These are phyloP conservation scores for Mormyrus lacerda DNA, from an alignment of 2,113 vertebrate genomes.

Conservation along the genomic window DNA sequence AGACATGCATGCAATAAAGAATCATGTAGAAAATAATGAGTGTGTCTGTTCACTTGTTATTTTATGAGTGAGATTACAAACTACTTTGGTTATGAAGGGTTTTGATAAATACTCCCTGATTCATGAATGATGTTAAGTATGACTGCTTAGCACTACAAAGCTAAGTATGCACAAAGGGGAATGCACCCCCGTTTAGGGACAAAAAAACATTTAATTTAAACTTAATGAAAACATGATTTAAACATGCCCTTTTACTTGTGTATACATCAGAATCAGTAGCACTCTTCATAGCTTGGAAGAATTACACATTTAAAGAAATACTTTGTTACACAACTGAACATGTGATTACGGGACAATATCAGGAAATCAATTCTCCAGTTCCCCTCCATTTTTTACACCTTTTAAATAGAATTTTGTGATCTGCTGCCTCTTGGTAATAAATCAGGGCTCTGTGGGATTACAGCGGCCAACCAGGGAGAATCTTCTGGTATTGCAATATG, in stretches of 20 bases:
- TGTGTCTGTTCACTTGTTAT: not conserved
- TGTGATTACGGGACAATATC: not conserved
- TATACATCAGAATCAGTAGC: not conserved
- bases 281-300: not conserved
- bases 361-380: constrained; percentile 2
- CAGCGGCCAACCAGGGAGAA: not conserved
- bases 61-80: not conserved
- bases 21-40: not conserved
- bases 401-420: not conserved
- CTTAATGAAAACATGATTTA: not conserved
- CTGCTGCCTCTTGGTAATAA: not conserved
- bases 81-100: not conserved
- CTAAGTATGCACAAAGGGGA: not conserved
- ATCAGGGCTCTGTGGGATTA: not conserved
- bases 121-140: not conserved
- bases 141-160: not conserved
- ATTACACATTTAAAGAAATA: not conserved
- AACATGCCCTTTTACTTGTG: not conserved
- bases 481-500: not conserved
- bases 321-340: no score
- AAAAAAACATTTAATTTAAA: not conserved
- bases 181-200: not conserved
- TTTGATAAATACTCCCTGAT: not conserved
- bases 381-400: not conserved
- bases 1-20: no score